Base-by-base conservation (phyloP, 2,797 vertebrate genomes). In the Alauda arvensis region DNA sequence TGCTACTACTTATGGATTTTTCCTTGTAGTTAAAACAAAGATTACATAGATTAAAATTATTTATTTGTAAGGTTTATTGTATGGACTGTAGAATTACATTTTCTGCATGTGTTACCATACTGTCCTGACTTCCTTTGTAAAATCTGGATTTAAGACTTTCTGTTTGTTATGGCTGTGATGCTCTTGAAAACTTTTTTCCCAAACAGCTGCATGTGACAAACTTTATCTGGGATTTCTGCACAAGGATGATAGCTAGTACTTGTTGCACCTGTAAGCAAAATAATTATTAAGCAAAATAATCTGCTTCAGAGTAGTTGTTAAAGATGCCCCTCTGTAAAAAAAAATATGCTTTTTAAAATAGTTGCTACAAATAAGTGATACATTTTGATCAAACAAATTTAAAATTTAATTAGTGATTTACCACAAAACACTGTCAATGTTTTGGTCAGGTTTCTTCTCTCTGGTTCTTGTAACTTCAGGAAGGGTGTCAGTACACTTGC, bases 401-500 rank as follows among this genome's bases (percentile, higher is more conserved):
- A 20, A 49, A n/a, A 1, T 53, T 69, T 70, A 28, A 34, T 52
- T 26, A 59, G 31, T 59, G 46, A 70, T 74, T 83, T 77, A 51
- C 43, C 43, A 33, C 46, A 31, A 63, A 85, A 46, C 8, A 67
- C 7, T 24, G n/a, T 34, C 17, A 2, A 3, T 78, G 21, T 78
- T 83, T 77, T 42, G 8, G 46, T 88, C 53, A 42, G 19, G 31
- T 84, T 88, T 48, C 42, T 82, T 48, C 31, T 70, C 61, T 70
- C 51, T 89, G 26, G 12, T 11, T 91, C 65, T 87, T 71, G 57
- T 77, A 93, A 90, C 40, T 82, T 68, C 71, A 84, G 87, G 74
- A 85, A 82, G 75, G 11, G 21, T 62, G 75, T 91, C 68, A 74
- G 61, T 83, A 74, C 43, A 45, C 56, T 94, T 95, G 80, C 92